Evolutionary conservation across 2,113 vertebrate genomes (phyloP).

Genomic region (Festucalex cinctus): DNA sequence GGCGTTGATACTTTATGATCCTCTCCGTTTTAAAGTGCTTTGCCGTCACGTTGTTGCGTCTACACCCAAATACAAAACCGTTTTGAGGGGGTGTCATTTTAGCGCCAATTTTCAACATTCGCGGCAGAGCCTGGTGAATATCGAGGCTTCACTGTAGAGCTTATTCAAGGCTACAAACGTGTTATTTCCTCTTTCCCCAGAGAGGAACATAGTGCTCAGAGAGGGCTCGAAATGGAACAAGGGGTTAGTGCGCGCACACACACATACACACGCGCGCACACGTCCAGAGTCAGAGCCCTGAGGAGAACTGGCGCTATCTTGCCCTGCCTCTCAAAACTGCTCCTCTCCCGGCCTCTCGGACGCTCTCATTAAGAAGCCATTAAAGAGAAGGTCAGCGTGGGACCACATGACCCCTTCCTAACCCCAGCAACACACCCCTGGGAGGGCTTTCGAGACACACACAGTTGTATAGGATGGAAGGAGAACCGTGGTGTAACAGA

Average conservation of each 20-base stretch:
- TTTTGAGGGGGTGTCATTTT: not conserved
- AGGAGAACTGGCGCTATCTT: conserved; percentile 54
- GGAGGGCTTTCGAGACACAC: conserved; percentile 7
- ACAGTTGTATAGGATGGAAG: not conserved
- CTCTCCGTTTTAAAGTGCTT: not conserved
- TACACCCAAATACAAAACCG: not conserved
- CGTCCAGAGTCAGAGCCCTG: conserved; percentile 18
- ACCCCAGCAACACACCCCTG: conserved; percentile 53
- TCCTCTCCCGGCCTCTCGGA: conserved; percentile 31
- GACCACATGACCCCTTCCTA: conserved; percentile 53
- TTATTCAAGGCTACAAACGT: conserved; percentile 69
- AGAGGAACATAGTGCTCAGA: conserved; percentile 49
- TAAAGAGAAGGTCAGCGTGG: conserved; percentile 54
- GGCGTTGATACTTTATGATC: not conserved
- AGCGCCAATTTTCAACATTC: not conserved
- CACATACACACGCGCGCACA: not conserved
- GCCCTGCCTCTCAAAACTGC: conserved; percentile 34
- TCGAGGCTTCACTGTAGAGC: conserved; percentile 5
- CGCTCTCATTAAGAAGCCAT: conserved; percentile 65
- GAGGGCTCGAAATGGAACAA: conserved; percentile 49
- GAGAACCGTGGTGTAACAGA: not conserved
- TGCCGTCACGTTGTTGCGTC: not conserved
- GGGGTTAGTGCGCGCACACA: conserved; percentile 29
- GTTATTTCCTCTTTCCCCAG: conserved; percentile 68
- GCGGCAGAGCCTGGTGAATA: not conserved